Percentiles rank a stretch among this genome's conserved stretches.
Evolutionary conservation across 2,797 vertebrate genomes (phyloP).

Genomic region (Leptatherina wallacei): DNA sequence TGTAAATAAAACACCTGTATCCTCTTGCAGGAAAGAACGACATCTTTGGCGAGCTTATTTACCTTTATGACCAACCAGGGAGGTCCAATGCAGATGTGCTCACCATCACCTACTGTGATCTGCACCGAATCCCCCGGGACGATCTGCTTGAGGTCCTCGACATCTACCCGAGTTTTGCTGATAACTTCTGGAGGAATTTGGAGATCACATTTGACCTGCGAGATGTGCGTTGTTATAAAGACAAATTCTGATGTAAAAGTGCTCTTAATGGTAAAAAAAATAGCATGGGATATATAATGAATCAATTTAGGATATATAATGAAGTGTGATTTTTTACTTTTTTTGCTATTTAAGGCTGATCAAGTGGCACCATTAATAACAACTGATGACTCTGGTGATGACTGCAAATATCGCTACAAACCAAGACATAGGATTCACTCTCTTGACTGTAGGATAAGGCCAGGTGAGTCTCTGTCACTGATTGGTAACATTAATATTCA

Average conservation of each 20-base stretch:
- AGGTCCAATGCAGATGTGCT: constrained; percentile 91
- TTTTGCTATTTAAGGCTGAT: constrained; percentile 82
- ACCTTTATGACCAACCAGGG: constrained; percentile 90
- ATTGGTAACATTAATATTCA: background rate
- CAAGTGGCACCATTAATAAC: constrained; percentile 83
- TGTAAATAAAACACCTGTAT: background rate
- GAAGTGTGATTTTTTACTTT: background rate
- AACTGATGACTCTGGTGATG: constrained; percentile 83
- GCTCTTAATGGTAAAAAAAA: constrained; percentile 1
- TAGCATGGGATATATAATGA: background rate
- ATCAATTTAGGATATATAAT: background rate
- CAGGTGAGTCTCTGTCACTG: constrained; percentile 80
- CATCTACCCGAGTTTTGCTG: constrained; percentile 92
- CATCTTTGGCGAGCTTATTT: constrained; percentile 93
- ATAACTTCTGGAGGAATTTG: constrained; percentile 95
- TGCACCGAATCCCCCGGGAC: constrained; percentile 92
- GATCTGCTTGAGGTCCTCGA: constrained; percentile 95
- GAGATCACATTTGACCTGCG: constrained; percentile 95
- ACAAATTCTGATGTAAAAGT: background rate
- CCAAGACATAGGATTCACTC: constrained; percentile 77
- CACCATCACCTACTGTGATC: constrained; percentile 93
- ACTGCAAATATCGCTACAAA: constrained; percentile 78
- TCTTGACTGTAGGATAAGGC: constrained; percentile 83
- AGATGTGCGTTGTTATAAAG: constrained; percentile 84
- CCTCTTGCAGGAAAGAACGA: constrained; percentile 90